A percentile compares a stretch with the other conserved stretches of the same genome.
phyloP scores from a whole-genome alignment of 2,113 vertebrate genomes.

The human (Homo sapiens) region DNA sequence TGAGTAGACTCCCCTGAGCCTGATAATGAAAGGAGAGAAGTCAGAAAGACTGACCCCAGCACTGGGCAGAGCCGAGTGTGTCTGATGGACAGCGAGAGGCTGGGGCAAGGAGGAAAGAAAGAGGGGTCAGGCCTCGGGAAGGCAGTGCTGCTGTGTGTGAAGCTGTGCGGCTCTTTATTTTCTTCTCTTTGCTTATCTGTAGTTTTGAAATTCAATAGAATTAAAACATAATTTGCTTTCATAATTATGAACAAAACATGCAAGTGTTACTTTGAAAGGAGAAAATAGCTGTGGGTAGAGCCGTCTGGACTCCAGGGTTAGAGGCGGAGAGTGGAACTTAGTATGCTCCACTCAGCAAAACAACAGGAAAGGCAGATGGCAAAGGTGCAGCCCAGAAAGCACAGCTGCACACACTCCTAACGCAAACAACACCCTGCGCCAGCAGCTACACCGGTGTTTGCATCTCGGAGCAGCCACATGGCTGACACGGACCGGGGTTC shows the following conservation, averaged over 20 bases:
- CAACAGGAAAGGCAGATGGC: background rate
- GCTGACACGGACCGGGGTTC: accelerated
- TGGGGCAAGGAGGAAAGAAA: background rate
- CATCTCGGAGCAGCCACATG: no score
- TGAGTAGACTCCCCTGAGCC: background rate
- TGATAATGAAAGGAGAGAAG: background rate
- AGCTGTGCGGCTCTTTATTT: background rate
- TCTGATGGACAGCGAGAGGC: background rate
- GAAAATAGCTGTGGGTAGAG: background rate
- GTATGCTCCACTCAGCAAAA: background rate
- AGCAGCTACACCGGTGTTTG: no score
- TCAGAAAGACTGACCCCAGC: background rate
- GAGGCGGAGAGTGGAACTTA: background rate
- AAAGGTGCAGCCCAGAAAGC: background rate
- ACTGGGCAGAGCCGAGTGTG: background rate
- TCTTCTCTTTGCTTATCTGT: no score
- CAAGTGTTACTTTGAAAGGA: background rate
- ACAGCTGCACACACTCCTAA: background rate
- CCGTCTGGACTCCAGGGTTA: background rate
- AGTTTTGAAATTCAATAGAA: background rate
- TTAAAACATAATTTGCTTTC: background rate
- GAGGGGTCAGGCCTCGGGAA: background rate
- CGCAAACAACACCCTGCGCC: background rate
- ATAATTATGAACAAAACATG: background rate
- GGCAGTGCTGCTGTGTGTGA: background rate